These are phyloP conservation scores for Pipistrellus pipistrellus DNA, from an alignment of 2,797 vertebrate genomes.

Conservation along the genomic window DNA sequence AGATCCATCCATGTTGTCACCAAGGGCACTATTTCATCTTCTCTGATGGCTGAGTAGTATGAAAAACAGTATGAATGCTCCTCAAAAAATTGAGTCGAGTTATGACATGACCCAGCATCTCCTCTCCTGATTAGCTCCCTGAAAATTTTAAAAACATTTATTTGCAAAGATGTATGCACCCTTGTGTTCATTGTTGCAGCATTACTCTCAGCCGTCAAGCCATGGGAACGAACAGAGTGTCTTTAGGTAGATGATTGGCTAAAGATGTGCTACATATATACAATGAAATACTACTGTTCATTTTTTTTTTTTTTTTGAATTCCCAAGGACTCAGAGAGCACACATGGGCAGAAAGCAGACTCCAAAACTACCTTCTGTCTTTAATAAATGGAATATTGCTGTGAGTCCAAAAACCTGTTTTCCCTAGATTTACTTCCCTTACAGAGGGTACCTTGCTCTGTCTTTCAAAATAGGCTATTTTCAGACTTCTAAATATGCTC, in stretches of 20 bases:
- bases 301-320: not conserved
- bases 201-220: not conserved
- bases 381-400: not conserved
- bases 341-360: not conserved
- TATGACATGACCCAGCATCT: not conserved
- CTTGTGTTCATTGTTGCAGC: not conserved
- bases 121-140: not conserved
- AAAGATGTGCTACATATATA: not conserved
- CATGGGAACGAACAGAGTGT: not conserved
- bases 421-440: not conserved
- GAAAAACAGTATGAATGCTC: not conserved
- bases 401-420: not conserved
- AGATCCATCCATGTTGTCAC: not conserved
- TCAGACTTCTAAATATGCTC: not conserved
- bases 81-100: not conserved
- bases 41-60: not conserved
- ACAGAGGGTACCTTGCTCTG: not conserved
- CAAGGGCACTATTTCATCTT: not conserved
- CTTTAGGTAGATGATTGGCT: not conserved
- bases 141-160: not conserved
- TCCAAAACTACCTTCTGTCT: not conserved
- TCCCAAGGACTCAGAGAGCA: not conserved
- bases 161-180: not conserved
- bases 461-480: not conserved
- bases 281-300: not conserved